Evolutionary conservation across 30 jellyfish, hydroid and myxozoan genomes (phyloP), one percentile per base, ranked within the genome.

Genomic region (Mastigias papua): DNA sequence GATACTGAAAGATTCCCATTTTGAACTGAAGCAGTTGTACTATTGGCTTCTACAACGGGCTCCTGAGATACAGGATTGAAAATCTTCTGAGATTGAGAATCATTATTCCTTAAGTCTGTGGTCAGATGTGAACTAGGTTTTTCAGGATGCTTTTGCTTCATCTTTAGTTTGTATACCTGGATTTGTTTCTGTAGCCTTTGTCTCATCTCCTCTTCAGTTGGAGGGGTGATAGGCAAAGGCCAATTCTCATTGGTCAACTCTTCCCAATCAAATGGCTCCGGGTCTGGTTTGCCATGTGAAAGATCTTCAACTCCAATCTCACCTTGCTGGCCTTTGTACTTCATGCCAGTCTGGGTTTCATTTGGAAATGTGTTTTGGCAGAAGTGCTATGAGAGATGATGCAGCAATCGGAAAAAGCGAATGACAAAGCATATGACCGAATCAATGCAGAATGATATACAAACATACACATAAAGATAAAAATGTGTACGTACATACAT

Each of bases 191-290:
- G 30, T 54, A 78, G 21, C 57, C 88, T 78, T 13, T 58, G 23
- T 25, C 34, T 54, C 88, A 78, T 78, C 42, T 78, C 87, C 34
- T 84, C 86, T 0, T 84, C 79, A 17, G 87, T 69, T 37, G 93
- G 93, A 27, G 93, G 93, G 13, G 81, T 71, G 49, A 83, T 73
- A 10, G 93, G 86, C 63, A 83, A 46, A 10, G 93, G 93, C 93
- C 93, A 83, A 6, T 83, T 57, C 28, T 61, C 86, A 1, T 34
- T 80, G 15, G 82, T 83, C 28, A 83, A 35, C 26, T 83, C 76
- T 34, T 83, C 93, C 82, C 78, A 57, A 31, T 83, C 93, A 54
- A 50, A 60, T 28, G 93, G 93, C 74, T 69, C 93, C 34, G 70
- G 75, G n/a, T 54, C 72, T 7, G 87, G 87, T 0, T 34, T 35